Evolutionary conservation across 2,888 invertebrate species (phyloP), one percentile per base, ranked within the genome.

Genomic region (Thecocarcelia acutangulata): DNA sequence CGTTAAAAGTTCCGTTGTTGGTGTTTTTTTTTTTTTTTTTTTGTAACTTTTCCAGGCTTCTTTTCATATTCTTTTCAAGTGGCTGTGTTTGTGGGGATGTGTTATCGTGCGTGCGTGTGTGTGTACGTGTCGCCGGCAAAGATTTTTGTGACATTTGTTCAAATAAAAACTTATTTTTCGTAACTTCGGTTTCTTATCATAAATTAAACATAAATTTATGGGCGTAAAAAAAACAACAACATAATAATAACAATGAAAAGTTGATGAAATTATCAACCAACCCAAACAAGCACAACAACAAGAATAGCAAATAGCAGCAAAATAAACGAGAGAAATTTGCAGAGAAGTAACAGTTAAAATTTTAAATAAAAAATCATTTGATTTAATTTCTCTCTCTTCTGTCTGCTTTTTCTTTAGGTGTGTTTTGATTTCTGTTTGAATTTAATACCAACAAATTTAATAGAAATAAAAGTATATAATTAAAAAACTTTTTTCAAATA

Each of bases 161-260:
- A 70, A 64, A 58, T 50, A 42, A 78, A 68, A 58, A 58, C 19
- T 15, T 50, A 58, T 58, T 56, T 63, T 63, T 48, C 42, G 46
- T 17, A 13, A 50, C 2, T 59, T 66, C 2, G 21, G 21, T 3
- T 68, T 56, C 11, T 52, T 64, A 56, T 72, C 70, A 78, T 64
- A 78, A 64, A 64, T 64, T 77, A 58, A 77, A 64, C 46, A 56
- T 37, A 56, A 63, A 78, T 64, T 72, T 72, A 52, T 64, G 64
- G 56, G 24, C 21, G 58, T 13, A 48, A 50, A 58, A 52, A 17
- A 3, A 24, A 24, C 24, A 24, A 5, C 24, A 24, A 33, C 33
- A 33, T 50, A 24, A 33, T 59, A 15, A 40, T 37, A 37, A 21
- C 42, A 40, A 61, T 40, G 33, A 56, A 69, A 77, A 63, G 37